Evolutionary conservation across 2,888 invertebrate species (phyloP).

Genomic region (Agrypnus murinus): DNA sequence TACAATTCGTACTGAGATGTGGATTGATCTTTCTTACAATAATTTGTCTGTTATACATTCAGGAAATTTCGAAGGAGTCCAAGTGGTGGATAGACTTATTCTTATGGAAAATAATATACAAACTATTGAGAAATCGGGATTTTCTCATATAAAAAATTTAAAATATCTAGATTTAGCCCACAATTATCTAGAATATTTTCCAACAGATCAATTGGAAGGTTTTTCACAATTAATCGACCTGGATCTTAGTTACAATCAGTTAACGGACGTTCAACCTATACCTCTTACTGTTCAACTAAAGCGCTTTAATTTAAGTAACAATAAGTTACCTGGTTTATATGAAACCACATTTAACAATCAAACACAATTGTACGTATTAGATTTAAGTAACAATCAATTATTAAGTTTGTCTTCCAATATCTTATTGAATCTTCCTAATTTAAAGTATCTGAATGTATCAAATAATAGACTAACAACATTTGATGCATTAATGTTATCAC

Average conservation of each 20-base stretch:
- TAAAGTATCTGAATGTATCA: not conserved
- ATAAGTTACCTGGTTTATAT: not conserved
- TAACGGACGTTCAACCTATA: not conserved
- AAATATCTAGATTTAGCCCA: conserved; percentile 66
- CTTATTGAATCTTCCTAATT: not conserved
- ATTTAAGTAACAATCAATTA: not conserved
- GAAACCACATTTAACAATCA: not conserved
- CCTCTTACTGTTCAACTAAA: too few species aligned
- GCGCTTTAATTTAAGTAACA: not conserved
- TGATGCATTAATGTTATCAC: not conserved
- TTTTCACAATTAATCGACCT: not conserved
- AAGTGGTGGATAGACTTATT: not conserved
- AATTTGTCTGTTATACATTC: not conserved
- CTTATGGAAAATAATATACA: conserved; percentile 12
- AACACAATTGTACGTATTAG: not conserved
- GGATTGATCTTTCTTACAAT: conserved; percentile 13
- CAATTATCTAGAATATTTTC: conserved; percentile 60
- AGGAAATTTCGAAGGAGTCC: not conserved
- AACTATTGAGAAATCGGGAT: conserved; percentile 8
- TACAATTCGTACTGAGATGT: too few species aligned
- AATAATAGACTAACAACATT: not conserved
- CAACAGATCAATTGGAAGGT: not conserved
- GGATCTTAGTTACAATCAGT: not conserved
- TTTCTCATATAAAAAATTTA: conserved; percentile 55
- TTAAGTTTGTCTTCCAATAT: not conserved